These are phyloP conservation scores for Minunthozetes semirufus DNA, from an alignment of 2,888 invertebrate species.

Conservation along the genomic window DNA sequence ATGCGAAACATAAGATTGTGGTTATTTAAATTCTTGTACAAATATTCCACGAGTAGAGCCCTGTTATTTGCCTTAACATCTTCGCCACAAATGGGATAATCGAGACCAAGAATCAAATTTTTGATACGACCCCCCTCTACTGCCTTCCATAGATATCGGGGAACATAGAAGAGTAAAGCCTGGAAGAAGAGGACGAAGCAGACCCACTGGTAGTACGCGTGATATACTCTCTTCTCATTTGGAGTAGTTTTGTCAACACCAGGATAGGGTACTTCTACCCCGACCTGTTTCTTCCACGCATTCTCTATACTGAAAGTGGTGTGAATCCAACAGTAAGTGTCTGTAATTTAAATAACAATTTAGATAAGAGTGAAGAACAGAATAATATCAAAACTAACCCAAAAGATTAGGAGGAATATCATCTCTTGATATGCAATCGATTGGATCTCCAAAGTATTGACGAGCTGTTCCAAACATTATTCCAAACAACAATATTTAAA, in stretches of 20 bases:
- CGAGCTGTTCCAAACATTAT: no score
- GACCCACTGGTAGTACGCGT: slow-evolving; percentile 91
- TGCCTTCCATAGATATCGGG: slow-evolving; percentile 41
- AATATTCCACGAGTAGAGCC: slow-evolving; percentile 68
- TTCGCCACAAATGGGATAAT: slow-evolving; percentile 63
- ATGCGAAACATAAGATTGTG: slow-evolving; percentile 38
- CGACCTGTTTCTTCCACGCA: slow-evolving; percentile 38
- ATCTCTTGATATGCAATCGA: not conserved
- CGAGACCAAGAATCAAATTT: slow-evolving; percentile 50
- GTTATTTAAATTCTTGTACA: slow-evolving; percentile 57
- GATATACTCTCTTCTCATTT: slow-evolving; percentile 68
- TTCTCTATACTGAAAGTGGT: slow-evolving; percentile 32
- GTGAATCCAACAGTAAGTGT: slow-evolving; percentile 36
- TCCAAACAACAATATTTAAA: no score
- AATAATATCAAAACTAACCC: no score
- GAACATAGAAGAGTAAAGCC: slow-evolving; percentile 40
- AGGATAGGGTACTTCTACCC: slow-evolving; percentile 40
- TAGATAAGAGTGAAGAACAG: no score
- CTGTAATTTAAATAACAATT: no score
- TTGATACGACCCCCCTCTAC: slow-evolving; percentile 43
- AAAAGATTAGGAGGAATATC: not conserved
- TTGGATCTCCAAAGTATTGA: not conserved
- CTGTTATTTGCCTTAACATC: slow-evolving; percentile 71
- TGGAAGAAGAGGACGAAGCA: slow-evolving; percentile 61
- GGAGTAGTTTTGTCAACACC: slow-evolving; percentile 34